Conservation (phyloP, 2,797 vertebrate species). For the Pipistrellus pygmaeus region DNA sequence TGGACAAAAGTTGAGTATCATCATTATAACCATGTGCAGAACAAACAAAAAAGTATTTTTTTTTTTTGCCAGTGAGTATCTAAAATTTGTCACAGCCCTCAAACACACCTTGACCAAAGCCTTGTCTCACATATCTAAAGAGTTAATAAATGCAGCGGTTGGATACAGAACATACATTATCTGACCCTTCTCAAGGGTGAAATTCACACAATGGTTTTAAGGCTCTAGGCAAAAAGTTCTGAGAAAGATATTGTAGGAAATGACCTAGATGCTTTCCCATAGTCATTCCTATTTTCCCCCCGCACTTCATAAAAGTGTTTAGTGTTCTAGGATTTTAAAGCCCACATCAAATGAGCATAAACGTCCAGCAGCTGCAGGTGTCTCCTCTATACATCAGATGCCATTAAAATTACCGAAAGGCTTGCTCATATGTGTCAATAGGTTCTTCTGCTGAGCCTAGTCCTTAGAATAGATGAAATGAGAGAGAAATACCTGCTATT, state of each 20-base stretch:
- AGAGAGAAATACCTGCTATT: background rate
- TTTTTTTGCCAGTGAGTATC: constrained; percentile 74
- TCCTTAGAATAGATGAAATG: background rate
- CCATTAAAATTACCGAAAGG: background rate
- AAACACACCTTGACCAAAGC: constrained; percentile 62
- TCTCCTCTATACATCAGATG: background rate
- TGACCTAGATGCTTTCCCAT: background rate
- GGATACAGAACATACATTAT: constrained; percentile 36
- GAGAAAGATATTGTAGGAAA: background rate
- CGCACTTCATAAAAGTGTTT: background rate
- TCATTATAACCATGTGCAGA: constrained; percentile 75
- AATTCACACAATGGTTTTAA: background rate
- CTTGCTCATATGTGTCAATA: background rate
- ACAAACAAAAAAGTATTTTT: constrained; percentile 73
- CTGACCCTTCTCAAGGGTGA: background rate
- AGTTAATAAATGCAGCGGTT: constrained; percentile 49
- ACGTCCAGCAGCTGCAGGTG: background rate
- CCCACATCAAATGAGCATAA: background rate
- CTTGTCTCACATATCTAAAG: constrained; percentile 63
- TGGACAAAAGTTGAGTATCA: constrained; percentile 54
- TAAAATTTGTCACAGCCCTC: constrained; percentile 60
- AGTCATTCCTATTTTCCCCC: background rate
- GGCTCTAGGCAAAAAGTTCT: background rate
- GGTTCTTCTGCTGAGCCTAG: background rate
- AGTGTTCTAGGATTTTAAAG: background rate